Base-by-base conservation (phyloP, 2,888 invertebrate species). In the Cyclophora albipunctata region DNA sequence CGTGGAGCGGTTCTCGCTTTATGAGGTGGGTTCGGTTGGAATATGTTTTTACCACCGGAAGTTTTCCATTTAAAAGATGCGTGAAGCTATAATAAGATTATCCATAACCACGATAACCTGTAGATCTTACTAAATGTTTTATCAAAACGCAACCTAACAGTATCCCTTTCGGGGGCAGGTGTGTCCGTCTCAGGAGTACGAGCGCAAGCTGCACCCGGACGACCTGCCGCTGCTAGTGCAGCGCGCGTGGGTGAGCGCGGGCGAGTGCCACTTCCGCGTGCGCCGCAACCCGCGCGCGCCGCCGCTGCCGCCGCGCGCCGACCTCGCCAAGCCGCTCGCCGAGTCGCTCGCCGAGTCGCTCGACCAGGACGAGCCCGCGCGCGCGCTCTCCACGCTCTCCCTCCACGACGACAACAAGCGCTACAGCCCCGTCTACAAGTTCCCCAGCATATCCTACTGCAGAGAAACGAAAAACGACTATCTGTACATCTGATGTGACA, bases 131-230 rank as follows among this genome's bases (percentile, higher is more conserved):
- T 20, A 20, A 20, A 20, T 20, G 20, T 20, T 20, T 20, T 20
- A 20, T 20, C 20, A 20, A 20, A 20, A 20, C 20, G 20, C 2
- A 20, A 20, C 20, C 20, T 20, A 20, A 20, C 20, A 20, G 20
- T 20, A 20, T 20, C 20, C 20, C 20, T 20, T 20, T 20, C 37
- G 37, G 42, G 76, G 81, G 5, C 76, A 91, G 91, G 91, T 92
- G 34, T 92, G 92, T 67, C 92, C 93, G 57, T 93, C 93, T 4
- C 94, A 95, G 78, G 95, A 96, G 78, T 95, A 95, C 81, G 96
- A 96, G 79, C 91, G 96, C 52, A 96, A 96, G 83, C 83, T 96
- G 41, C 96, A 96, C 78, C 95, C 95, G 0, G 96, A 96, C 63
- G 96, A 96, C 78, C 90, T 94, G 55, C 96, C 96, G 0, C 87